phyloP scores from a whole-genome alignment of 2,113 vertebrate species.

The Manacus vitellinus region DNA sequence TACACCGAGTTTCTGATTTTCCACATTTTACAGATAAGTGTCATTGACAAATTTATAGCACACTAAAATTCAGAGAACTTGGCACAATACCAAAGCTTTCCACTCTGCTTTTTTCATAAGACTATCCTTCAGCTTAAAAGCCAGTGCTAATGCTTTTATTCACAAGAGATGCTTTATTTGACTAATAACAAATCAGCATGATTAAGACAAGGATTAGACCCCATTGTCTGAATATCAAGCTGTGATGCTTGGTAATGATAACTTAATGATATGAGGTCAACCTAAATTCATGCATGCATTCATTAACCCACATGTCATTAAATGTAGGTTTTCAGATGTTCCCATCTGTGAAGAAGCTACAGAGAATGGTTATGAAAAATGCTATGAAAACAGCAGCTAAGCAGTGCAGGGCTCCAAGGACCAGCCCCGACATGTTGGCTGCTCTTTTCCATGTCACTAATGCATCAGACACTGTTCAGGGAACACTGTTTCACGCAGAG shows the following conservation, averaged over 20 bases:
- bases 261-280: neutral
- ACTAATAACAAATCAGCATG: neutral
- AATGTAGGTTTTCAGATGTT: neutral
- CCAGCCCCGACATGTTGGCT: neutral
- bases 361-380: neutral
- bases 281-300: neutral
- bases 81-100: neutral
- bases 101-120: neutral
- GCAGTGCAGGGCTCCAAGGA: neutral
- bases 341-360: neutral
- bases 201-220: neutral
- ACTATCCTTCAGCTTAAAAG: neutral
- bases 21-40: neutral
- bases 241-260: neutral
- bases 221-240: neutral
- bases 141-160: neutral
- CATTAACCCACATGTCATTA: neutral
- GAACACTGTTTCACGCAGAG: neutral
- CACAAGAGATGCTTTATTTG: neutral
- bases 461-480: neutral
- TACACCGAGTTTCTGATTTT: fast-evolving
- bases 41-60: neutral
- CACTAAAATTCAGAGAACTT: neutral
- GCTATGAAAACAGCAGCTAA: neutral
- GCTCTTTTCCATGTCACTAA: neutral